phyloP scores from a whole-genome alignment of 2,113 vertebrate genomes.

The Rhinoderma darwinii region DNA sequence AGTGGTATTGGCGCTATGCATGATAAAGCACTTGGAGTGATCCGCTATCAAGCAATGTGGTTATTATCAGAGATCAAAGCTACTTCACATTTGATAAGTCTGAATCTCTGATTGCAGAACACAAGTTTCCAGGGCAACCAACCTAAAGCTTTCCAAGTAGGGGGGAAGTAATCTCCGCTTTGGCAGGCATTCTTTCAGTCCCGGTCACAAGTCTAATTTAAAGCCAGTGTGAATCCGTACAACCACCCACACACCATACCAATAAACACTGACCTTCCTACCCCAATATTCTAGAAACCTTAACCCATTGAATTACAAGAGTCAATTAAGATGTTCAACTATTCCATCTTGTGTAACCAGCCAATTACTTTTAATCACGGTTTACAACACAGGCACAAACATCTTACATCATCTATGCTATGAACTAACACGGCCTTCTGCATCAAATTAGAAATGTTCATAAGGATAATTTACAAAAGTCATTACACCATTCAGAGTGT shows the following conservation, averaged over 20 bases:
- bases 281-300: not conserved
- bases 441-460: constrained; percentile 3
- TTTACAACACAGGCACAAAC: not conserved
- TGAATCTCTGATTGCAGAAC: constrained; percentile 14
- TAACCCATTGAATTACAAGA: not conserved
- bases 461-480: constrained; percentile 28
- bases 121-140: constrained; percentile 23
- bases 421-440: not conserved
- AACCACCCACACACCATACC: not conserved
- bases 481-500: constrained; percentile 6
- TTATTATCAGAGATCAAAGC: constrained; percentile 40
- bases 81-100: constrained; percentile 40
- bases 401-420: constrained; percentile 30
- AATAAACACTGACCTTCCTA: not conserved
- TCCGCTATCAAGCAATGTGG: constrained; percentile 17
- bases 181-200: not conserved
- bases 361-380: constrained; percentile 11
- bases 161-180: constrained; percentile 12
- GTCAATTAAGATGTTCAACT: not conserved
- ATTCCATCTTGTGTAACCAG: not conserved
- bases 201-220: not conserved
- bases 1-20: constrained; percentile 22
- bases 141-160: not conserved
- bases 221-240: not conserved
- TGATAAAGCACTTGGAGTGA: constrained; percentile 31